Evolutionary conservation across 2,797 vertebrate genomes (phyloP), one percentile per base, ranked within the genome.

Genomic region (Scyliorhinus canicula): DNA sequence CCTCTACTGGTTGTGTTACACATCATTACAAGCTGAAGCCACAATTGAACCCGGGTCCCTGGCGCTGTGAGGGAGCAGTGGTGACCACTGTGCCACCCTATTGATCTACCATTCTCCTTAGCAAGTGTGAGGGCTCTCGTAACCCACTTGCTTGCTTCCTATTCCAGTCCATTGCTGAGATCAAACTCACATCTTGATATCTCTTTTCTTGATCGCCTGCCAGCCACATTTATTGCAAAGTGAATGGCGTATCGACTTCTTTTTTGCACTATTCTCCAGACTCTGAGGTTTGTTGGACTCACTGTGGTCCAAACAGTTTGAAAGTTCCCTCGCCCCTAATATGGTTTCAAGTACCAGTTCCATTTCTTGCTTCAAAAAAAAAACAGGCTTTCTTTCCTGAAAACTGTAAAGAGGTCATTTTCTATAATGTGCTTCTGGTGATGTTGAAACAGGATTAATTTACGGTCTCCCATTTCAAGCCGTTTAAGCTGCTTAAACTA

Each of bases 401-500:
- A 94, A 71, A 31, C 44, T 44, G 47, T 21, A 94, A 74, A 94
- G 67, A 55, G 14, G 11, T 47, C n/a, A 94, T 94, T 74, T 74
- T 94, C 71, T 74, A 16, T 93, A 67, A 93, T 93, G 44, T 90
- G 35, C 57, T 65, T 24, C 57, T 44, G 88, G 35, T 91, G 60
- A 21, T 11, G 8, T 65, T 91, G 57, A 44, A 65, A 44, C 88
- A 44, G n/a, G 88, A 91, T 94, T 74, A 94, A 94, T 74, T 94
- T 94, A 69, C 67, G 52, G 63, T 47, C 44, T 52, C 47, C 47
- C 31, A 94, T 71, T 94, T 94, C 28, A 5, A 35, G 93, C 14
- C 44, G 31, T 55, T 94, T 74, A 74, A 74, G 93, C 44, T 52
- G 93, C 67, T 74, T 74, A 71, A 94, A 94, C 93, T 71, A 94